Evolutionary conservation across 92 coral and sea anemone genomes (phyloP).

Genomic region (Palythoa grandis): DNA sequence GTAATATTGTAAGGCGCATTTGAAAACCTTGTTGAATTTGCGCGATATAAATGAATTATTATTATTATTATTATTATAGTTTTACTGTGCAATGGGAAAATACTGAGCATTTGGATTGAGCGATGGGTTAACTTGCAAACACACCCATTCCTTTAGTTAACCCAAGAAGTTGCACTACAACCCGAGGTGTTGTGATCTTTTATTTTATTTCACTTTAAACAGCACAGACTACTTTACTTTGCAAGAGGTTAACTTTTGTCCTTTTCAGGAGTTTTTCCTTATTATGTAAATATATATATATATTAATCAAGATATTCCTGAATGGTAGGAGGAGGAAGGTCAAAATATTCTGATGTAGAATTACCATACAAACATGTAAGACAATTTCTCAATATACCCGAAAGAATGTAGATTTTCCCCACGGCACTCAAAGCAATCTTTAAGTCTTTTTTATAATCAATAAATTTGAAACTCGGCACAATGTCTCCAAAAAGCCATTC

Average conservation of each 20-base stretch:
- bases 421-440: background rate
- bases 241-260: background rate
- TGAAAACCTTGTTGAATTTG: too few species aligned
- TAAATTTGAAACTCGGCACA: constrained; percentile 7
- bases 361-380: constrained; percentile 8
- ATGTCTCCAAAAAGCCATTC: constrained; percentile 31
- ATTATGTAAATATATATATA: background rate
- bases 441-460: constrained; percentile 7
- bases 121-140: background rate
- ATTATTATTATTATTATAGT: too few species aligned
- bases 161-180: background rate
- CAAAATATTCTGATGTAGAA: background rate
- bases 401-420: background rate
- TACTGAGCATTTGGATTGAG: background rate
- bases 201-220: background rate
- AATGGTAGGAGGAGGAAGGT: background rate
- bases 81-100: background rate
- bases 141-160: constrained; percentile 1
- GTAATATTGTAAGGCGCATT: background rate
- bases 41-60: too few species aligned
- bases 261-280: background rate
- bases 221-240: constrained; percentile 2
- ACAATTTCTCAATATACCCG: background rate
- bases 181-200: background rate
- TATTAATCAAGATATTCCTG: constrained; percentile 7